Evolutionary conservation across 2,888 invertebrate species (phyloP), one percentile per base, ranked within the genome.

Genomic region (Linnaemya tessellans): DNA sequence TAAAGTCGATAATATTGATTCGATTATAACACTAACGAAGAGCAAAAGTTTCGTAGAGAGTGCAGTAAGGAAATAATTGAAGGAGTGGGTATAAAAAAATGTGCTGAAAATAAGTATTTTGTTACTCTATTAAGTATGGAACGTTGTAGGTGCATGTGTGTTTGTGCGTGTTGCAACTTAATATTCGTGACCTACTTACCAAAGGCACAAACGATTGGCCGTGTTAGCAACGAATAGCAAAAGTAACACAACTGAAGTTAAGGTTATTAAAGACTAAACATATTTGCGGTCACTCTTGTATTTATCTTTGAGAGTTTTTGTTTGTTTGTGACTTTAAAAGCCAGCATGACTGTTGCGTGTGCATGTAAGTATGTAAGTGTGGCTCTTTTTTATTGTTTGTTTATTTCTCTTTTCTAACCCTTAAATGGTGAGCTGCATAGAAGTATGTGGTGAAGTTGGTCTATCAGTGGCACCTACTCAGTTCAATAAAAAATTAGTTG

Each of bases 171-270:
- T 62, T 62, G 70, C 35, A 70, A 79, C 41, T 60, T 62, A 62
- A 51, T 78, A 70, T 70, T 64, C 79, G 70, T 79, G 79, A 79
- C 79, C 79, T 58, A 79, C 67, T 78, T 79, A 43, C 41, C 35
- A 62, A 79, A 79, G 62, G 62, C 62, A 54, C 49, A 79, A 79
- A 62, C 15, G 41, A 38, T 35, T 58, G 49, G 20, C 25, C 22
- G 46, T 68, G 54, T 25, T 18, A 46, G 58, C 49, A 75, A 30
- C 65, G 13, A 38, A 20, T 74, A 38, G 49, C 25, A 74, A 51
- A 41, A 62, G 1, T 10, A 64, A 51, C 41, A 64, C n/a, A 49
- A 64, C 22, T 64, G 5, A 35, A 67, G 46, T 68, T 56, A 35
- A 38, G 38, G 60, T 60, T 60, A 60, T 38, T 35, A n/a, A 25